Conservation (phyloP, 1,140 invertebrate species). For the Hormaphis cornu region DNA sequence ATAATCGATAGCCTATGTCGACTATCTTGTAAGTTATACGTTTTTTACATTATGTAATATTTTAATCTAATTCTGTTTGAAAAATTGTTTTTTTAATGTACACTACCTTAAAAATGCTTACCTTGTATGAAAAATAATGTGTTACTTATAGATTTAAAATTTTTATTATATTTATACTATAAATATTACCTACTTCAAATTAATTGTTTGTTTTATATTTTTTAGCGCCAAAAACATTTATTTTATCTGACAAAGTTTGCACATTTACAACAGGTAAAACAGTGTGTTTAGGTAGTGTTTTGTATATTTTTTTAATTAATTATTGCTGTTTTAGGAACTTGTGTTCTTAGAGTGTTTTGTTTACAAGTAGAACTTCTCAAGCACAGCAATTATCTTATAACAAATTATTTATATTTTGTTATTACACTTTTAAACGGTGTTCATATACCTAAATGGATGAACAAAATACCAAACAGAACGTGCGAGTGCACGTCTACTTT, state of each 20-base stretch:
- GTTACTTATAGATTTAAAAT: no score
- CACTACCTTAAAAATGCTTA: no score
- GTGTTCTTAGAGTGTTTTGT: conserved; percentile 17
- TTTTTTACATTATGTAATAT: no score
- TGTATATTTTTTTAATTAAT: neutral
- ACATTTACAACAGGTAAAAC: conserved; percentile 27
- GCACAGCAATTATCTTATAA: conserved; percentile 7
- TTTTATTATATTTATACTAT: no score
- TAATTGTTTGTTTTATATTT: neutral
- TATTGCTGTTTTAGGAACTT: conserved; percentile 10
- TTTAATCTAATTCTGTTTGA: no score
- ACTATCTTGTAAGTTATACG: conserved; percentile 12
- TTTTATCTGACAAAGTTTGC: conserved; percentile 21
- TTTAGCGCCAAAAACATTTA: conserved; percentile 15
- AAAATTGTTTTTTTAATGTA: no score
- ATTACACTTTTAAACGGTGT: neutral
- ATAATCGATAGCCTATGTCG: conserved; percentile 5
- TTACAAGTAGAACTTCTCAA: conserved; percentile 11
- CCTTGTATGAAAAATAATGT: no score
- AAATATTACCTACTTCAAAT: no score
- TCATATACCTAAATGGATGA: conserved; percentile 15
- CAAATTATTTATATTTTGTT: conserved; percentile 9
- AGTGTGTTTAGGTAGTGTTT: no score
- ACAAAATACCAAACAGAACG: conserved; percentile 10
- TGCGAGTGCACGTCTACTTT: conserved; percentile 19